phyloP scores from a whole-genome alignment of 2,888 invertebrate species.

The Drosophila nr. perissopoda region DNA sequence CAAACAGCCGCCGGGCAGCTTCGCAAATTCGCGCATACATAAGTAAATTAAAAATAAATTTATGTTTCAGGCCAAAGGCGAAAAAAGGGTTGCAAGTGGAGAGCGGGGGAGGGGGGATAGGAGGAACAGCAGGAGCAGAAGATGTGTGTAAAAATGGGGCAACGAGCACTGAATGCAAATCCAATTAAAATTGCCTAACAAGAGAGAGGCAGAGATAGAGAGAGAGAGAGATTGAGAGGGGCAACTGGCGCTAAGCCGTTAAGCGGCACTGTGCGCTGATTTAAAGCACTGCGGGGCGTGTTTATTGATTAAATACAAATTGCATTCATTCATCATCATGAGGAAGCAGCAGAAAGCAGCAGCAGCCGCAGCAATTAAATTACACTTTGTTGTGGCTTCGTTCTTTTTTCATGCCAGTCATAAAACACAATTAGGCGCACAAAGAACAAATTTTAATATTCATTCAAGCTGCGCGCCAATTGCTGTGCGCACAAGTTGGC shows the following conservation, averaged over 20 bases:
- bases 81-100: conserved; percentile 3
- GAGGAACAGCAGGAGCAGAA: not conserved
- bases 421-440: conserved; percentile 52
- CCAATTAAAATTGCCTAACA: conserved; percentile 73
- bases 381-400: conserved; percentile 61
- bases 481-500: conserved; percentile 4
- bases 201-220: conserved; percentile 3
- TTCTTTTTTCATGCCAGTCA: conserved; percentile 26
- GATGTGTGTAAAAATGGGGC: conserved; percentile 31
- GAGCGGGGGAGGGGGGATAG: rapidly evolving
- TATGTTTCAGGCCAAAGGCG: conserved; percentile 69
- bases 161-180: conserved; percentile 69
- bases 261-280: conserved; percentile 78
- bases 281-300: conserved; percentile 79
- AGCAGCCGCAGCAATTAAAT: conserved; percentile 66
- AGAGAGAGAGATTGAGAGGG: not conserved
- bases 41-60: conserved; percentile 81
- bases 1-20: conserved; percentile 76
- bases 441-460: not conserved
- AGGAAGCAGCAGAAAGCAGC: conserved; percentile 8
- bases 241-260: conserved; percentile 75
- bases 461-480: conserved; percentile 25
- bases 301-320: conserved; percentile 80
- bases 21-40: conserved; percentile 69
- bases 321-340: conserved; percentile 76